phyloP scores from a whole-genome alignment of 2,888 invertebrate genomes.

The Epistrophe grossulariae region DNA sequence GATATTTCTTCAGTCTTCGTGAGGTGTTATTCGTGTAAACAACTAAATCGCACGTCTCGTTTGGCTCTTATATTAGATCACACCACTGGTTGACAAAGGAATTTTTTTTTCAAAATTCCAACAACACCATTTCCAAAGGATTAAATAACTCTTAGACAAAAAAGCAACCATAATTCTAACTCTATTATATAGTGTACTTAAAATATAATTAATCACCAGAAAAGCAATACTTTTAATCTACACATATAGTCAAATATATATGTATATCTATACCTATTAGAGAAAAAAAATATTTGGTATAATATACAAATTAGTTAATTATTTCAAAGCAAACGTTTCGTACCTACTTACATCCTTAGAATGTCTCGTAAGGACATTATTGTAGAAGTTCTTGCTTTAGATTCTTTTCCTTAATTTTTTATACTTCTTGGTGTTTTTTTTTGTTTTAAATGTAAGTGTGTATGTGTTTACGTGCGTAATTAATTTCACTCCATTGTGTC shows the following conservation, averaged over 20 bases:
- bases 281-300: constrained; percentile 24
- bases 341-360: constrained; percentile 13
- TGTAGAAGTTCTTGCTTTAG: constrained; percentile 51
- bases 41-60: constrained; percentile 68
- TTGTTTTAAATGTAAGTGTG: constrained; percentile 21
- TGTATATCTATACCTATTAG: not conserved
- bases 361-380: constrained; percentile 28
- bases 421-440: constrained; percentile 48
- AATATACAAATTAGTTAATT: constrained; percentile 61
- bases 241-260: constrained; percentile 1
- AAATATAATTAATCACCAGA: constrained; percentile 50
- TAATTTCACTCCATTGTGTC: constrained; percentile 58
- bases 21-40: constrained; percentile 73
- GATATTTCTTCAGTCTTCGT: constrained; percentile 69
- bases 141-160: constrained; percentile 53
- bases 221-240: constrained; percentile 71
- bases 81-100: constrained; percentile 55
- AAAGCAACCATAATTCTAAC: constrained; percentile 41
- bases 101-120: constrained; percentile 49
- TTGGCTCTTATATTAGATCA: constrained; percentile 57
- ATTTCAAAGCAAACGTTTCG: constrained; percentile 46
- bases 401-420: constrained; percentile 16
- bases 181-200: constrained; percentile 60
- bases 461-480: constrained; percentile 60
- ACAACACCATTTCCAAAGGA: constrained; percentile 49